Evolutionary conservation across 2,797 vertebrate genomes (phyloP), one percentile per base, ranked within the genome.

Genomic region (Argya squamiceps): DNA sequence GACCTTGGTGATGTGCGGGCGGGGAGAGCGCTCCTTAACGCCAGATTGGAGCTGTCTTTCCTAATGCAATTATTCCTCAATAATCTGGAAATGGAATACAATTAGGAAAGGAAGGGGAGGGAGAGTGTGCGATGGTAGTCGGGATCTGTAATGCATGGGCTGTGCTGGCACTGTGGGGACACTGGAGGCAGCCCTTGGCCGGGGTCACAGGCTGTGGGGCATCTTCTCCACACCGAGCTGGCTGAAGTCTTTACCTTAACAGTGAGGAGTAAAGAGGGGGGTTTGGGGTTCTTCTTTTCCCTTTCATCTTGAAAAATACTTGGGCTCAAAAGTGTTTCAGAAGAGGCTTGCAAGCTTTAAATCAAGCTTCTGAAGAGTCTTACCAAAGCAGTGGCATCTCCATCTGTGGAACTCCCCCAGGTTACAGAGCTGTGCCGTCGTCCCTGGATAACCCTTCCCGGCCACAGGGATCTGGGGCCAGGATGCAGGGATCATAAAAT

Each of bases 231-330:
- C 26, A 1, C 1, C 0, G 58, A 65, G 60, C 30, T 3, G 0
- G 21, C 43, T 49, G 84, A 50, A 79, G 36, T 29, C 68, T 86
- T 80, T 21, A 37, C 43, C 52, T 58, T 55, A 30, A 46, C 60
- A 71, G n/a, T 0, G 4, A 75, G 36, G 44, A 79, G 46, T 13
- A 36, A 63, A 56, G 30, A 85, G 63, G 47, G 90, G 8, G 20
- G 29, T 64, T 84, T 75, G n/a, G 24, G 27, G 32, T 34, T 52
- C 69, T 36, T 70, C 49, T 52, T 41, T 39, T 10, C 5, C 19
- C 62, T 82, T 92, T 92, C 75, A 65, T 90, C 83, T 80, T 85
- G 49, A 70, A 67, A 84, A 84, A 69, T 85, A 89, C 89, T 91
- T 59, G 84, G 58, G 34, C 43, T 30, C 43, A 74, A 81, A 89